These are phyloP conservation scores for Berghia stephanieae DNA, from an alignment of 1,140 invertebrate genomes.

Conservation along the genomic window DNA sequence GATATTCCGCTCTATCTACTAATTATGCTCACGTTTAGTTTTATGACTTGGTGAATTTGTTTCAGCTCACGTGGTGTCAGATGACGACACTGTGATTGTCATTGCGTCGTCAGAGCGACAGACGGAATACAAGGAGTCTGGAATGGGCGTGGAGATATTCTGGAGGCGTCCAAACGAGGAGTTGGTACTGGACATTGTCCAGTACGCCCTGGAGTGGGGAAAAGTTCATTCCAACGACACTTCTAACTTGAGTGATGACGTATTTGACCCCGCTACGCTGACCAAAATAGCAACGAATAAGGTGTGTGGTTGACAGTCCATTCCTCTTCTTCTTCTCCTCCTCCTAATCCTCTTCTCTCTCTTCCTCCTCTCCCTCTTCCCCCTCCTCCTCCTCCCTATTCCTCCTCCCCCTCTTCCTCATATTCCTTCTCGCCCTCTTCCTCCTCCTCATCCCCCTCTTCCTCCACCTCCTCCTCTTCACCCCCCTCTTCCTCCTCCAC, in stretches of 20 bases:
- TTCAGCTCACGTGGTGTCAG: background rate
- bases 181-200: too few relatives aligned
- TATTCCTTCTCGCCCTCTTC: background rate
- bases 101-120: background rate
- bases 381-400: background rate
- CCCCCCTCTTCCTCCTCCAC: slow-evolving; percentile 3
- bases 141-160: background rate
- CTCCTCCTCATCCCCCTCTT: too few relatives aligned
- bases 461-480: background rate
- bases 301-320: too few relatives aligned
- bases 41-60: background rate
- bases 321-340: background rate
- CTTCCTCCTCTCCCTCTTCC: background rate
- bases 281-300: too few relatives aligned
- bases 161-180: too few relatives aligned
- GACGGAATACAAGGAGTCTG: background rate
- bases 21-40: background rate
- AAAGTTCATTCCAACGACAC: too few relatives aligned
- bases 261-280: too few relatives aligned
- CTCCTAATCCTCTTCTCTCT: background rate
- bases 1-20: background rate
- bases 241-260: too few relatives aligned
- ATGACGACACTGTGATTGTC: background rate
- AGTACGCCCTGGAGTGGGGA: too few relatives aligned
- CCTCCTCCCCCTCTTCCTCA: background rate